phyloP scores from a whole-genome alignment of 2,113 vertebrate genomes.

The Phodopus roborovskii region DNA sequence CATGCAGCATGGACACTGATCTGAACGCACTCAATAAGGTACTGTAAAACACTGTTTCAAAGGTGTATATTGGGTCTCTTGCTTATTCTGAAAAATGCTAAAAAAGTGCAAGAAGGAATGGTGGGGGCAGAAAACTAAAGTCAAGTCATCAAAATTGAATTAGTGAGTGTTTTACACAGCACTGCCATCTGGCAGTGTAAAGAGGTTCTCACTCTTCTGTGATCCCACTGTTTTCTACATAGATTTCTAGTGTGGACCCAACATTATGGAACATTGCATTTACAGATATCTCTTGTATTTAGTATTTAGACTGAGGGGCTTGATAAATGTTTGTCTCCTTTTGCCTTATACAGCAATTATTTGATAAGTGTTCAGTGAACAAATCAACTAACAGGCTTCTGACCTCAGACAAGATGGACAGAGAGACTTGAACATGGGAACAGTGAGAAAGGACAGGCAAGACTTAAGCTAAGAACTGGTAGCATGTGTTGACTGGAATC shows the following conservation, averaged over 20 bases:
- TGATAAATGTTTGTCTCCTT: neutral
- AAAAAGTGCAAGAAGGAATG: too few relatives aligned
- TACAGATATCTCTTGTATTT: neutral
- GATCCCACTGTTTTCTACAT: neutral
- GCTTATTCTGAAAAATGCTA: neutral
- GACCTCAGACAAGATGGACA: neutral
- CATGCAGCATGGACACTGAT: neutral
- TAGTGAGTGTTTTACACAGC: neutral
- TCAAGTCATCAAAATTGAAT: neutral
- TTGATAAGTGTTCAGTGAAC: neutral
- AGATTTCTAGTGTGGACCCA: too few relatives aligned
- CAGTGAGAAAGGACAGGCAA: neutral
- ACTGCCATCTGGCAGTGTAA: neutral
- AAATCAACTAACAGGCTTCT: neutral
- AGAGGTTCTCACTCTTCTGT: too few relatives aligned
- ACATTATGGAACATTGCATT: neutral
- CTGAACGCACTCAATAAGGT: neutral
- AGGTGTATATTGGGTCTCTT: neutral
- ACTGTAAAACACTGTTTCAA: too few relatives aligned
- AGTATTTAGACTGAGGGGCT: too few relatives aligned
- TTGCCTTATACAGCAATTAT: neutral
- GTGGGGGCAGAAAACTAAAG: neutral
- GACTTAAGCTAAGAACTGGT: neutral
- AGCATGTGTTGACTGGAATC: too few relatives aligned
- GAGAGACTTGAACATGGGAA: neutral